Evolutionary conservation across 2,888 invertebrate species (phyloP).

Genomic region (Dicycla oo): DNA sequence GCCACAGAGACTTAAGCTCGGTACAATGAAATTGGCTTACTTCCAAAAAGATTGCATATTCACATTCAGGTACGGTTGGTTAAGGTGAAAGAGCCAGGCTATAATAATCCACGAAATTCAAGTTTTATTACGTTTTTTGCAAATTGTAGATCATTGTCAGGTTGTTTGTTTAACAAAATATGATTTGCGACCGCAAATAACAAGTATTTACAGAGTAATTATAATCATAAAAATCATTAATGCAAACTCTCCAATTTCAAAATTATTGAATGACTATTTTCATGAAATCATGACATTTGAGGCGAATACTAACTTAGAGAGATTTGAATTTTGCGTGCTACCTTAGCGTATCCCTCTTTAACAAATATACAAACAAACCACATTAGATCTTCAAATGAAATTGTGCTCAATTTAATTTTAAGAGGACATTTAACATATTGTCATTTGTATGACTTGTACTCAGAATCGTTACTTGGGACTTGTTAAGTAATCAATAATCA

Average conservation of each 20-base stretch:
- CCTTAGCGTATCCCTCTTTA: neutral
- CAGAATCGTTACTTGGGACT: too few relatives aligned
- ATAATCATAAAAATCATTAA: neutral
- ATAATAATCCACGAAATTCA: neutral
- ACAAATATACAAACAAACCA: neutral
- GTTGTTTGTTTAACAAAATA: neutral
- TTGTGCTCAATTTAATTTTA: too few relatives aligned
- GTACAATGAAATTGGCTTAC: constrained; percentile 41
- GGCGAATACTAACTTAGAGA: too few relatives aligned
- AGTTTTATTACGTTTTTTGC: neutral
- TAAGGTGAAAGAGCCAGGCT: neutral
- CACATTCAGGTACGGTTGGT: neutral
- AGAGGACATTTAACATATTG: too few relatives aligned
- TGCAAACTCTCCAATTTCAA: neutral
- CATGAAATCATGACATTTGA: neutral
- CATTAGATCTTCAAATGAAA: neutral
- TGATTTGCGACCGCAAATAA: neutral
- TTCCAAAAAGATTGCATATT: constrained; percentile 41
- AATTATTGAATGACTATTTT: neutral
- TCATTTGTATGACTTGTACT: too few relatives aligned
- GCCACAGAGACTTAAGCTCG: constrained; percentile 23
- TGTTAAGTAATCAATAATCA: too few relatives aligned
- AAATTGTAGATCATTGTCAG: too few relatives aligned
- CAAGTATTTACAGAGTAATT: neutral
- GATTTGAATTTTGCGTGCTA: too few relatives aligned